These are phyloP conservation scores for Gobionotothen gibberifrons DNA, from an alignment of 2,797 vertebrate species.

Conservation along the genomic window DNA sequence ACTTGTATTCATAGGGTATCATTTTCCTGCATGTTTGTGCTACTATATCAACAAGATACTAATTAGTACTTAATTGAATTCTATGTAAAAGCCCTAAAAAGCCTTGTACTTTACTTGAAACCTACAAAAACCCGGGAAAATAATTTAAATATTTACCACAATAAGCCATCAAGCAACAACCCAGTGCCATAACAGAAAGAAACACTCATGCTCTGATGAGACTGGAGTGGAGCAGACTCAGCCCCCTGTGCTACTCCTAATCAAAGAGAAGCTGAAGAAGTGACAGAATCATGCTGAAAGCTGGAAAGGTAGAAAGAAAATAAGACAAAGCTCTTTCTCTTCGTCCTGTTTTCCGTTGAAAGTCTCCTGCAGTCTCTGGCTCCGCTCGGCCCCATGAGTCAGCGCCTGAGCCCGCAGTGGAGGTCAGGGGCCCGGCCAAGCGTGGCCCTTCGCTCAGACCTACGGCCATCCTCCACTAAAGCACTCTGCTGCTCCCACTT, in stretches of 20 bases:
- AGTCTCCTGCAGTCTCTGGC: constrained; percentile 52
- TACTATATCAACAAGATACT: too few species aligned
- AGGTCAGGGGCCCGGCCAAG: constrained; percentile 56
- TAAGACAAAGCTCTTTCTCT: constrained; percentile 32
- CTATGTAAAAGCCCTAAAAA: too few species aligned
- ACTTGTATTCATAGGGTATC: too few species aligned
- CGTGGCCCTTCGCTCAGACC: constrained; percentile 45
- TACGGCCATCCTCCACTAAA: constrained; percentile 44
- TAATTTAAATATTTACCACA: constrained; percentile 20
- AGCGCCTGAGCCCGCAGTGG: constrained; percentile 64
- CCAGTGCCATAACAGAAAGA: background rate
- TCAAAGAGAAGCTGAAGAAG: constrained; percentile 61
- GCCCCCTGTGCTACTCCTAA: constrained; percentile 29
- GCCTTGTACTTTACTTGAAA: too few species aligned
- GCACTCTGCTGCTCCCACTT: constrained; percentile 47
- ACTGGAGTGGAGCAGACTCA: constrained; percentile 46
- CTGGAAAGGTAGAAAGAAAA: constrained; percentile 19
- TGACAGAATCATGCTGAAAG: constrained; percentile 55
- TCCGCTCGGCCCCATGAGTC: constrained; percentile 68
- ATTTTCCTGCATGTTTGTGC: too few species aligned
- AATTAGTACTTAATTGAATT: too few species aligned
- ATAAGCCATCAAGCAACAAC: background rate
- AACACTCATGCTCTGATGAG: constrained; percentile 35
- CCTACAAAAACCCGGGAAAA: background rate
- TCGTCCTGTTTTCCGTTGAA: constrained; percentile 24